These are phyloP conservation scores for Catharus bicknelli DNA, from an alignment of 2,113 vertebrate species.

Conservation along the genomic window DNA sequence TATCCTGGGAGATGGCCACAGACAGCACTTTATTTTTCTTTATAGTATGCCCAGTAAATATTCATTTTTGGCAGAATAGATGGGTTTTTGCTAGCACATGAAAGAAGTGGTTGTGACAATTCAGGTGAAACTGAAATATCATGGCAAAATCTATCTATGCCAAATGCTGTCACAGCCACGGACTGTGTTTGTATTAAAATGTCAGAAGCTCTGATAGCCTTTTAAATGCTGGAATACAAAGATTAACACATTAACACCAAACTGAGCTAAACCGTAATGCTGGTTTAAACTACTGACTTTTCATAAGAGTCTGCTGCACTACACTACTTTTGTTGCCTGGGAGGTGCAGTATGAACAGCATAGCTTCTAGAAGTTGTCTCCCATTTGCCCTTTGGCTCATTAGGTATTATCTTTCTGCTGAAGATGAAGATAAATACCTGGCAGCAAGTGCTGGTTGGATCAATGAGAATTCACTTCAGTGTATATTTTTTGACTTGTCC, in stretches of 20 bases:
- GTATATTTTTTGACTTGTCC: background rate
- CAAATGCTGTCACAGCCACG: background rate
- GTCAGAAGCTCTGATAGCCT: background rate
- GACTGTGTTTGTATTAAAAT: background rate
- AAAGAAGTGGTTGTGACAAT: background rate
- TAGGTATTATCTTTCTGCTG: background rate
- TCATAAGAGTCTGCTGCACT: background rate
- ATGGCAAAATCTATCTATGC: background rate
- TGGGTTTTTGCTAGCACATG: background rate
- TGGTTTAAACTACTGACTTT: background rate
- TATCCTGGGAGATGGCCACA: background rate
- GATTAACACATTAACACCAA: background rate
- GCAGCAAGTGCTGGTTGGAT: background rate
- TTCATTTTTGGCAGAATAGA: background rate
- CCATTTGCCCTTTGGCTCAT: background rate
- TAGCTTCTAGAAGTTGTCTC: background rate
- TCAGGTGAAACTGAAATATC: background rate
- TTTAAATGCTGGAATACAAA: background rate
- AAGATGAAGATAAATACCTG: background rate
- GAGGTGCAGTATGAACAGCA: background rate
- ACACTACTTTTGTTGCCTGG: background rate
- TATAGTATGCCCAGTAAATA: background rate
- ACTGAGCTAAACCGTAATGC: background rate
- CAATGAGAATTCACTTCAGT: background rate
- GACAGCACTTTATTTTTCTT: background rate